phyloP scores from a whole-genome alignment of 2,797 vertebrate genomes.

The Amazona finschi region DNA sequence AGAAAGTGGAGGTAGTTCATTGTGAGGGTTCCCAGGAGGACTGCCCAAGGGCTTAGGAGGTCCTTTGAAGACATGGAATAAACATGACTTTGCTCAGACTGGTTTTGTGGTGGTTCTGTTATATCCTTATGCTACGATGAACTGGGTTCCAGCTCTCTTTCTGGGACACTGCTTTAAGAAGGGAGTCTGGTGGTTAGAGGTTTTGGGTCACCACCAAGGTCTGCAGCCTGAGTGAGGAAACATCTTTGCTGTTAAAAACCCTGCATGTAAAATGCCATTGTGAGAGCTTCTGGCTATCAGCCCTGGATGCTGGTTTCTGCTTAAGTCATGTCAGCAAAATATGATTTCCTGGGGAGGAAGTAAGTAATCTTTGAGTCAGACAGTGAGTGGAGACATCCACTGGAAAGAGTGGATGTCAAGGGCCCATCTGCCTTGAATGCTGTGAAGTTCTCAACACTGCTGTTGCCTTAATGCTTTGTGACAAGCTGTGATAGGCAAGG shows the following conservation, averaged over 20 bases:
- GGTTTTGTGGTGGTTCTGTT: neutral
- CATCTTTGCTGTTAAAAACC: neutral
- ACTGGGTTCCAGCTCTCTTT: neutral
- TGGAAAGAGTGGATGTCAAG: neutral
- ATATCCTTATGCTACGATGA: neutral
- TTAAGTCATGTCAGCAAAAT: neutral
- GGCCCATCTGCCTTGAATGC: neutral
- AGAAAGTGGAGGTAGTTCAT: neutral
- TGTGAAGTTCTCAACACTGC: neutral
- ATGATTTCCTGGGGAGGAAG: rapidly evolving
- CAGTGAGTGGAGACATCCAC: neutral
- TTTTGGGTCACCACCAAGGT: neutral
- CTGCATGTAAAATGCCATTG: neutral
- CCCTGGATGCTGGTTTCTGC: neutral
- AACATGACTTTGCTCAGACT: neutral
- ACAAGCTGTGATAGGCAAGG: neutral
- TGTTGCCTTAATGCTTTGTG: neutral
- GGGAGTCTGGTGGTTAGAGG: neutral
- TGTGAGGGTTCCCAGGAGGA: neutral
- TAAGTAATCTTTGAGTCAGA: neutral
- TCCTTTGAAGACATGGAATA: neutral
- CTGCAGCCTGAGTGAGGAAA: neutral
- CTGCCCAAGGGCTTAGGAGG: neutral
- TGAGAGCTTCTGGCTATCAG: neutral
- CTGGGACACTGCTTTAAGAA: neutral